Percentiles rank a stretch among this genome's conserved stretches.
These are phyloP conservation scores for Bothrops jararaca DNA, from an alignment of 2,113 vertebrate genomes.

Conservation along the genomic window DNA sequence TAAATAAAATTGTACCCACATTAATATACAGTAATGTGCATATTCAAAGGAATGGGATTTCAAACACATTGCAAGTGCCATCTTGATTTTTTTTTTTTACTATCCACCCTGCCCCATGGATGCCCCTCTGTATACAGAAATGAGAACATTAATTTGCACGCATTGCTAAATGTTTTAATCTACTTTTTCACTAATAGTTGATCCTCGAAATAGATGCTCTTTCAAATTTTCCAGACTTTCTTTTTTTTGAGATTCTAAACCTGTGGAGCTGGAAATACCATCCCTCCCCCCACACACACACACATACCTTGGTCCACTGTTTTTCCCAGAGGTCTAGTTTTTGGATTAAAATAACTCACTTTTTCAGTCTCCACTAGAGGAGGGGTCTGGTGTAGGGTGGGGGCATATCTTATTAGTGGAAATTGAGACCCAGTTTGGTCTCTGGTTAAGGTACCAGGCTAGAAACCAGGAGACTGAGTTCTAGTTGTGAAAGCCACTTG, in stretches of 20 bases:
- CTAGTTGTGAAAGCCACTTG: too few species aligned
- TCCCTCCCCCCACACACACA: fast-evolving
- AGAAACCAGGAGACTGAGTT: too few species aligned
- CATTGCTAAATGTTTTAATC: neutral
- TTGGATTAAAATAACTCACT: neutral
- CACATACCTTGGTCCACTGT: neutral
- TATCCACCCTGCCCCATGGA: neutral
- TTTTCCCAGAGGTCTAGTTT: neutral
- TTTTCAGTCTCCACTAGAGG: neutral
- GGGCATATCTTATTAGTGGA: neutral
- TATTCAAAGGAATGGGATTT: neutral
- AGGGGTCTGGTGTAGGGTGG: neutral
- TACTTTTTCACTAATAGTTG: neutral
- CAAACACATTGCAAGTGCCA: neutral
- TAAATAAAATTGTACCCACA: neutral
- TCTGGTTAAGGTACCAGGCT: too few species aligned
- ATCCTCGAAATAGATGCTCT: neutral
- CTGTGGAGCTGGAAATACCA: neutral
- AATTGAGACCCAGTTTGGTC: too few species aligned
- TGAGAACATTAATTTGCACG: neutral
- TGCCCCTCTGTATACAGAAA: neutral
- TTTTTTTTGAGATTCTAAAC: neutral
- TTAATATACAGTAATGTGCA: neutral
- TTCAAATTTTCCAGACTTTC: neutral
- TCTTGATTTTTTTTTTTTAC: neutral